Percentiles rank a stretch among this genome's conserved stretches.
These are phyloP conservation scores for Cactoblastis cactorum DNA, from an alignment of 2,888 invertebrate species.

Conservation along the genomic window DNA sequence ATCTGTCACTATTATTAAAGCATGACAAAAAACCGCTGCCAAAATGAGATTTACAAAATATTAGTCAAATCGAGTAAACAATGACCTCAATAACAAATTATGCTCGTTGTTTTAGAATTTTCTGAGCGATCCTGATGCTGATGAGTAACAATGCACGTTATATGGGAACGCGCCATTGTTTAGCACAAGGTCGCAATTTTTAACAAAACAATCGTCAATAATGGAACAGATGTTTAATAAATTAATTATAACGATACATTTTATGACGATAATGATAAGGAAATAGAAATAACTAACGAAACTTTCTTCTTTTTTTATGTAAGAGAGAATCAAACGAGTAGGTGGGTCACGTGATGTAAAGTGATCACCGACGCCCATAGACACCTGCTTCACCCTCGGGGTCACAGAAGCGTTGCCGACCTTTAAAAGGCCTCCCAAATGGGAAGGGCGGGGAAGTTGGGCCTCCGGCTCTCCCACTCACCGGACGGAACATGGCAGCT, in stretches of 20 bases:
- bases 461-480: too few relatives aligned
- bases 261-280: background rate
- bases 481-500: too few relatives aligned
- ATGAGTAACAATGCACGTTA: conserved; percentile 15
- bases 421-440: too few relatives aligned
- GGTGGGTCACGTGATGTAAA: background rate
- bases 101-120: conserved; percentile 3
- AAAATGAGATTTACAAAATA: background rate
- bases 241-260: background rate
- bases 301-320: background rate
- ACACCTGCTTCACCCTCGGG: too few relatives aligned
- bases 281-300: background rate
- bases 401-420: too few relatives aligned
- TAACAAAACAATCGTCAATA: conserved; percentile 15
- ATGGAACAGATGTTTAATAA: background rate
- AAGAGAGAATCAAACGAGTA: too few relatives aligned
- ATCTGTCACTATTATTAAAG: background rate
- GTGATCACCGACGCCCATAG: too few relatives aligned
- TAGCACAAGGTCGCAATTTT: conserved; percentile 19
- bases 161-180: conserved; percentile 24
- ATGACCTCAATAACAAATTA: conserved; percentile 7
- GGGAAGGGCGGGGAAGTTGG: too few relatives aligned
- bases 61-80: background rate
- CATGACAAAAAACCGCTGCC: background rate
- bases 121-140: conserved; percentile 11